Percentiles rank a stretch among this genome's conserved stretches.
phyloP scores from a whole-genome alignment of 2,797 vertebrate genomes.

The Phataginus tricuspis region DNA sequence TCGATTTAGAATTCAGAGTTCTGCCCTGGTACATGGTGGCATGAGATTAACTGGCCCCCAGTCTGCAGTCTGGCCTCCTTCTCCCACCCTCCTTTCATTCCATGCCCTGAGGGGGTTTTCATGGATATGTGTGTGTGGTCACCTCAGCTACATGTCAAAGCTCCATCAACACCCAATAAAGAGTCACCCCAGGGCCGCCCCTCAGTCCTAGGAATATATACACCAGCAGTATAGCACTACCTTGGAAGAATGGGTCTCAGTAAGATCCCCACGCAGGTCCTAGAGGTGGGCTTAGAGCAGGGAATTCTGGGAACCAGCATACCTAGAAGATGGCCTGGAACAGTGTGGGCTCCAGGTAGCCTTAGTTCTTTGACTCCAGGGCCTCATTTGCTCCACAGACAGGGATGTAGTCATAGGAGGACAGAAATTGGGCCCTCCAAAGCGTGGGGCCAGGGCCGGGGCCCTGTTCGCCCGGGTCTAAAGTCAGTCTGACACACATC shows the following conservation, averaged over 20 bases:
- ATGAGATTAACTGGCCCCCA: too few relatives aligned
- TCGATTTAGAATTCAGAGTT: background rate
- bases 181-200: background rate
- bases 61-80: background rate
- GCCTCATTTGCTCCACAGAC: background rate
- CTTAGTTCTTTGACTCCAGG: background rate
- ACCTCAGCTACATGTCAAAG: background rate
- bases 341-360: background rate
- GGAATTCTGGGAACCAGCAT: background rate
- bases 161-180: background rate
- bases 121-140: rapidly evolving
- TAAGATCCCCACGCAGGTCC: background rate
- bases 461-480: background rate
- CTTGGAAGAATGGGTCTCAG: too few relatives aligned
- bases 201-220: too few relatives aligned
- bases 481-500: background rate
- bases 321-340: background rate
- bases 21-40: background rate
- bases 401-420: background rate
- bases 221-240: background rate
- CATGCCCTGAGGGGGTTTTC: background rate
- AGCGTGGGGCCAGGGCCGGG: too few relatives aligned
- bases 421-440: background rate
- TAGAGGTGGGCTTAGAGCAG: background rate
- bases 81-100: background rate